Base-by-base conservation (phyloP, 2,888 invertebrate genomes). In the Torymus aiolomorphi region DNA sequence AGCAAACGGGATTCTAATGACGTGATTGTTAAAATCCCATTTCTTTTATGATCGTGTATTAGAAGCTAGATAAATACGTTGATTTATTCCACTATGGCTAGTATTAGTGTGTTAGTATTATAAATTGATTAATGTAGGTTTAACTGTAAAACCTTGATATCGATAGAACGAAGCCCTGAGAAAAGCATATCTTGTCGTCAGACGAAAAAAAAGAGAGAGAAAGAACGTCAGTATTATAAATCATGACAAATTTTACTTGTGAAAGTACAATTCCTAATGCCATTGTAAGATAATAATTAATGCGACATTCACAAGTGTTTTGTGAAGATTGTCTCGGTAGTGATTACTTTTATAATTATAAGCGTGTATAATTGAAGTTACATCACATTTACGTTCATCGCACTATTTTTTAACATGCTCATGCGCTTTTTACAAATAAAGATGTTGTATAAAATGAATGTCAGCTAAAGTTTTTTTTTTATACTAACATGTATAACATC, bases 391-490 rank as follows among this genome's bases (percentile, higher is more conserved):
- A 52, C 56, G 12, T 62, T 42, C 67, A 57, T 52, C 69, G 24
- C 67, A 74, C 49, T 61, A 24, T 18, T 78, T 61, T 75, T 80
- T 74, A 63, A 49, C 42, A 69, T 77, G 54, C n/a, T 61, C 42
- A 66, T 71, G 56, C 73, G 62, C 67, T 78, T 70, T 59, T 76
- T 75, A 11, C 75, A 66, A 77, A 79, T 79, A 79, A 78, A 74
- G 59, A 79, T 63, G 51, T 62, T 74, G 31, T 71, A 52, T 24
- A 51, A 74, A 74, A 56, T 65, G 31, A 79, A 51, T 42, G 24
- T 65, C 31, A 56, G 63, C 61, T 57, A 59, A 70, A 63, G 11
- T 79, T 75, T 62, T 24, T 69, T 78, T 75, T 66, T 16, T 66
- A 66, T 42, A 66, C 74, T 79, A 79, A 79, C 79, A 79, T 61